Percentiles rank a stretch among this genome's conserved stretches.
Evolutionary conservation across 2,113 vertebrate species (phyloP).

Genomic region (Hassar affinis): DNA sequence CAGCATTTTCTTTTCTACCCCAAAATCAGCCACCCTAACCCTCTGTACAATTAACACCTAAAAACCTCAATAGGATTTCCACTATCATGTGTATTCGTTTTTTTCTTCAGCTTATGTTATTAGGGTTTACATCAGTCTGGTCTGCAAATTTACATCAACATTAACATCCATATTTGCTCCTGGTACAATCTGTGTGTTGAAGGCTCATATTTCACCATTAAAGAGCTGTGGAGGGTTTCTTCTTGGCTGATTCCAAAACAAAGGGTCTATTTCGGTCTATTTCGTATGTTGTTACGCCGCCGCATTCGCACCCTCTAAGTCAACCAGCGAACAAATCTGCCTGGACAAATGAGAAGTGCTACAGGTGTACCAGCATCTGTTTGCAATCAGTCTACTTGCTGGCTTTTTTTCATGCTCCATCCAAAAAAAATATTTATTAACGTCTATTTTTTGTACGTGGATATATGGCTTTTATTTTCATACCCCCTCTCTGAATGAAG

Average conservation of each 20-base stretch:
- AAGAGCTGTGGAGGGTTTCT: not conserved
- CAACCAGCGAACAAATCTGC: conserved; percentile 39
- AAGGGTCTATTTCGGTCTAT: conserved; percentile 42
- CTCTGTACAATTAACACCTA: not conserved
- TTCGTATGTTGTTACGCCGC: conserved; percentile 38
- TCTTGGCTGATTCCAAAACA: conserved; percentile 13
- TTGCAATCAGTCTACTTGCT: conserved; percentile 64
- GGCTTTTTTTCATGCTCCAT: conserved; percentile 40
- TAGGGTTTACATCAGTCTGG: not conserved
- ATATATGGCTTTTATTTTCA: conserved; percentile 47
- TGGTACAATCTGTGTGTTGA: conserved; percentile 1
- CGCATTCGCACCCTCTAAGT: conserved; percentile 37
- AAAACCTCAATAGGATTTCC: not conserved
- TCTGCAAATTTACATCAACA: conserved; percentile 1
- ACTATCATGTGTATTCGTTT: not conserved
- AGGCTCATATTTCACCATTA: conserved; percentile 49
- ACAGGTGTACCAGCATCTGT: conserved; percentile 72
- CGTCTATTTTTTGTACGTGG: conserved; percentile 43
- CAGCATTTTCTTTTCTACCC: conserved; percentile 15
- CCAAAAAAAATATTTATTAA: conserved; percentile 56
- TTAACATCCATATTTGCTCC: not conserved
- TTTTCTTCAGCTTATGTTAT: not conserved
- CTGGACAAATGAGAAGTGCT: conserved; percentile 54
- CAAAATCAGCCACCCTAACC: conserved; percentile 1
- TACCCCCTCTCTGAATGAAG: conserved; percentile 58